A percentile compares a stretch with the other conserved stretches of the same genome.
phyloP scores from a whole-genome alignment of 2,113 vertebrate genomes.

The Chlamydotis undulata region DNA sequence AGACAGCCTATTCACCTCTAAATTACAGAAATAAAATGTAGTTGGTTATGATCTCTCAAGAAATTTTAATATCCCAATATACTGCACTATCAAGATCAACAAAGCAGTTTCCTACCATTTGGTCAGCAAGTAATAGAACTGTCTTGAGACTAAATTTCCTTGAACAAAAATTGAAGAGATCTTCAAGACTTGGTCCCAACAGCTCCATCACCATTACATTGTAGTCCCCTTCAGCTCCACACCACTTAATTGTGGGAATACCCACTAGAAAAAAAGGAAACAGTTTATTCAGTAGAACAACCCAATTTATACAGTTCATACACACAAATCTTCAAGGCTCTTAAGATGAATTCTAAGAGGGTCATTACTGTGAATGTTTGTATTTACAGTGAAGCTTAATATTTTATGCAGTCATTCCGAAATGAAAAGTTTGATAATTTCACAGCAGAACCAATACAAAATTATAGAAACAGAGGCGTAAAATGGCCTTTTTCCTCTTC shows the following conservation, averaged over 20 bases:
- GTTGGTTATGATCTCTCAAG: not conserved
- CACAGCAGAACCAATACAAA: not conserved
- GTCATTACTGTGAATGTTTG: not conserved
- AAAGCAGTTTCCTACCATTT: constrained; percentile 85
- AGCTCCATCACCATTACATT: constrained; percentile 99
- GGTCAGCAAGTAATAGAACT: constrained; percentile 93
- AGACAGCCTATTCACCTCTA: not conserved
- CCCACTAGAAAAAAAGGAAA: constrained; percentile 80
- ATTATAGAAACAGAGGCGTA: not conserved
- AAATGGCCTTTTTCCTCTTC: not conserved
- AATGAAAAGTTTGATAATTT: not conserved
- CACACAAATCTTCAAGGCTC: not conserved
- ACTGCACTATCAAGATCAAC: not conserved
- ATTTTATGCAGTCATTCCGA: not conserved
- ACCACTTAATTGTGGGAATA: constrained; percentile 96
- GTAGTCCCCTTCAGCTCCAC: constrained; percentile 95
- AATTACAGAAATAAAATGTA: not conserved
- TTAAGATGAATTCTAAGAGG: not conserved
- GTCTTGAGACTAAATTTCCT: constrained; percentile 97
- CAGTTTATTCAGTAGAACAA: not conserved
- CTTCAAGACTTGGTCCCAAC: constrained; percentile 92
- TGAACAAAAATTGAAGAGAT: constrained; percentile 97
- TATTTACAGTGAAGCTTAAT: not conserved
- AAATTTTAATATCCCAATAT: not conserved
- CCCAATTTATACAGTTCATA: not conserved